A percentile compares a stretch with the other conserved stretches of the same genome.
These are phyloP conservation scores for Glossophaga mutica DNA, from an alignment of 2,797 vertebrate species.

Conservation along the genomic window DNA sequence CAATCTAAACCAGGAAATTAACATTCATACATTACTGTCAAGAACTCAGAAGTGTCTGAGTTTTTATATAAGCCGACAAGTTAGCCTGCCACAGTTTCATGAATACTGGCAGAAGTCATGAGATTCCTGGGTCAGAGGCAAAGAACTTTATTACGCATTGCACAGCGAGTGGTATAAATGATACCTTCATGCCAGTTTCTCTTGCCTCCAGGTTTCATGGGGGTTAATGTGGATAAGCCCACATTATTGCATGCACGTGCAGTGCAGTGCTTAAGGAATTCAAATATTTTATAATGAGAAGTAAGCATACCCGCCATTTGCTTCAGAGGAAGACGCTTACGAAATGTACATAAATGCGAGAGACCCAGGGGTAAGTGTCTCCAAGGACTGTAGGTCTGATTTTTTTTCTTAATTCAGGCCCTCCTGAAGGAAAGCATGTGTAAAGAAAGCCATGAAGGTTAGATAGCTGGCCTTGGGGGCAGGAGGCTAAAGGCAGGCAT, in stretches of 20 bases:
- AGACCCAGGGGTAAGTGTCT: background rate
- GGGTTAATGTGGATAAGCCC: background rate
- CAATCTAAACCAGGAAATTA: background rate
- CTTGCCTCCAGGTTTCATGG: background rate
- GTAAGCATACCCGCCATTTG: background rate
- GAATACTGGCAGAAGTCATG: background rate
- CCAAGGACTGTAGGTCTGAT: background rate
- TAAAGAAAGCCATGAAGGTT: background rate
- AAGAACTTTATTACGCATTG: background rate
- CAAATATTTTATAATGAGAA: background rate
- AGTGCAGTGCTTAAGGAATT: background rate
- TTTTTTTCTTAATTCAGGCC: background rate
- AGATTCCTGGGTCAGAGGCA: background rate
- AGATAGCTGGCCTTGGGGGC: background rate
- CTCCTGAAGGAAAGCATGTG: background rate
- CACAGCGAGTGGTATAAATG: background rate
- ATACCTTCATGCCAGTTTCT: background rate
- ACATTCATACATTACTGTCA: background rate
- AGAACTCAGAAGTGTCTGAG: background rate
- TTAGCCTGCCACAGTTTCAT: background rate
- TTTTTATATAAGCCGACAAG: background rate
- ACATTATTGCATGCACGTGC: background rate
- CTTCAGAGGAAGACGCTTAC: background rate
- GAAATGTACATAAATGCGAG: background rate
- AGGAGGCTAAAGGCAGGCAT: background rate